These are phyloP conservation scores for Chymomyza caudatula DNA, from an alignment of 2,888 invertebrate species.

Conservation along the genomic window DNA sequence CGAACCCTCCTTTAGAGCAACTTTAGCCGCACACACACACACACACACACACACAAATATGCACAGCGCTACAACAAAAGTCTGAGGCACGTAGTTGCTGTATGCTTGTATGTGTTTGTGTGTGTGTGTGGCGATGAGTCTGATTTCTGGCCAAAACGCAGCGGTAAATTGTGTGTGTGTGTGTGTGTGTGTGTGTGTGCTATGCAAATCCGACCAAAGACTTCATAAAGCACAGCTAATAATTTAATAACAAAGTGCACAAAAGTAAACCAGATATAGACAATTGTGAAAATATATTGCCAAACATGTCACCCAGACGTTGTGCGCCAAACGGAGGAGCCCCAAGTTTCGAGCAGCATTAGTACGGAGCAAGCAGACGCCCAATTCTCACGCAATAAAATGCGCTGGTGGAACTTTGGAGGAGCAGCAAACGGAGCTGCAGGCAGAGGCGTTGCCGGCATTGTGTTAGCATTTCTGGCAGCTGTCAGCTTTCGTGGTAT, in stretches of 20 bases:
- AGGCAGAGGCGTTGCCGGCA: constrained; percentile 39
- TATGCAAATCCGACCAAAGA: constrained; percentile 42
- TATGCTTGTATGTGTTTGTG: background rate
- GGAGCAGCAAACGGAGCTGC: constrained; percentile 28
- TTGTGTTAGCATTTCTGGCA: constrained; percentile 66
- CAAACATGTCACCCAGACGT: constrained; percentile 6
- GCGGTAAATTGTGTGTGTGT: background rate
- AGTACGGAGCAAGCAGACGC: background rate
- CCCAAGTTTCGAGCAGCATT: background rate
- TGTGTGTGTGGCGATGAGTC: background rate
- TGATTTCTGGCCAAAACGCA: background rate
- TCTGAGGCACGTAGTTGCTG: background rate
- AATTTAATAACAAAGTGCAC: constrained; percentile 47
- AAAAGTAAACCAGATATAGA: constrained; percentile 16
- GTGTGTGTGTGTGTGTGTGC: constrained; percentile 11
- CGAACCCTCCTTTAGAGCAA: background rate
- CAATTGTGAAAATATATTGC: background rate
- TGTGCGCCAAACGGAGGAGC: background rate
- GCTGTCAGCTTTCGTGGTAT: constrained; percentile 66
- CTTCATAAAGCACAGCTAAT: constrained; percentile 39
- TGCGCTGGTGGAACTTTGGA: constrained; percentile 51
- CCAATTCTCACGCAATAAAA: constrained; percentile 46
- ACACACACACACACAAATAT: background rate
- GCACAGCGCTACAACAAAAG: no score
- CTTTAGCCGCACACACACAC: background rate